Conservation (phyloP, 23 tunicate species). For the Ascidia mentula region DNA sequence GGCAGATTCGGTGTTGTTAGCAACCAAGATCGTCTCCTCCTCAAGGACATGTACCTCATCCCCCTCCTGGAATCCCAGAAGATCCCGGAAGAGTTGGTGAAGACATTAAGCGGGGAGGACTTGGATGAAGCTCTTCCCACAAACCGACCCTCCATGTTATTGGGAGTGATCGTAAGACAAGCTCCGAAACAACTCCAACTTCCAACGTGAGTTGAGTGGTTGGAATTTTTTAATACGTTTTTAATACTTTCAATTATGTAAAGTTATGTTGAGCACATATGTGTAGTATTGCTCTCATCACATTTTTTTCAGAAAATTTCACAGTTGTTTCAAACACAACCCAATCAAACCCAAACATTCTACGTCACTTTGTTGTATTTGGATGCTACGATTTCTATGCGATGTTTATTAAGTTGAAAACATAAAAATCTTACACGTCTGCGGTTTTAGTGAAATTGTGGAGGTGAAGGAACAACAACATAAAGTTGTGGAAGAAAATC, state of each 20-base stretch:
- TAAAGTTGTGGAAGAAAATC: not conserved
- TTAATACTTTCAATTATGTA: no score
- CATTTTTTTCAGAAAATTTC: no score
- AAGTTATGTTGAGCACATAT: no score
- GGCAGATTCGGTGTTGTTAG: conserved; percentile 81
- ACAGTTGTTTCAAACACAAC: no score
- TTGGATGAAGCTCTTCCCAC: conserved; percentile 37
- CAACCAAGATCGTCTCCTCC: conserved; percentile 67
- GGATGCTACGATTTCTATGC: no score
- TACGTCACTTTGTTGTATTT: not conserved
- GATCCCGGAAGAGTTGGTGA: conserved; percentile 48
- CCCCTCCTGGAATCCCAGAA: conserved; percentile 76
- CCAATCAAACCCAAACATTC: no score
- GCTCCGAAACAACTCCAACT: conserved; percentile 7
- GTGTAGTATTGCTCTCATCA: not conserved
- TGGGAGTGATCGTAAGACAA: conserved; percentile 73
- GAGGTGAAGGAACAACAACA: not conserved
- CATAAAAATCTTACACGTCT: not conserved
- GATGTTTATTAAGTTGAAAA: not conserved
- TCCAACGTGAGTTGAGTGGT: not conserved
- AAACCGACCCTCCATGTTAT: conserved; percentile 76
- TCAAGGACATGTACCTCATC: conserved; percentile 87
- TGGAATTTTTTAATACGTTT: no score
- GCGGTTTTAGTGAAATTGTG: not conserved
- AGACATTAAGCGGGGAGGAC: conserved; percentile 20